Percentiles rank a stretch among this genome's conserved stretches.
Conservation (phyloP, 2,113 vertebrate species). For the Sterna hirundo region DNA sequence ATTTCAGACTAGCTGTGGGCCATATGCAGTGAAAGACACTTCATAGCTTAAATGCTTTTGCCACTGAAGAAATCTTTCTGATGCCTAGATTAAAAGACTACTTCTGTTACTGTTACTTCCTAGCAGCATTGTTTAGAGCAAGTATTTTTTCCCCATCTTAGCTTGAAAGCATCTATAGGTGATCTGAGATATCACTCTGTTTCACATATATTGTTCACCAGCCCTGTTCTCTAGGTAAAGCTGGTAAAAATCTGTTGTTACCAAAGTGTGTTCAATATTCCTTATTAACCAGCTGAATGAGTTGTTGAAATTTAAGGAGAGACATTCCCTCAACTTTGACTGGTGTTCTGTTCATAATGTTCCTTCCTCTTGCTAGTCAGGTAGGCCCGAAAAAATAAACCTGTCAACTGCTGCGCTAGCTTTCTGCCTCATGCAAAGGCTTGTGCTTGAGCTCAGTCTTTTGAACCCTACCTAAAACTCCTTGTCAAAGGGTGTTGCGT, state of each 20-base stretch:
- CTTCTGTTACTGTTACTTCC: background rate
- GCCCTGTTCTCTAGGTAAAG: background rate
- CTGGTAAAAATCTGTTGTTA: background rate
- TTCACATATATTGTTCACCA: background rate
- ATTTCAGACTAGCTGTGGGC: background rate
- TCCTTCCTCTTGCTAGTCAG: background rate
- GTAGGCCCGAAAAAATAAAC: background rate
- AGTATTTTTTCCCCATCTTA: background rate
- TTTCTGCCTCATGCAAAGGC: background rate
- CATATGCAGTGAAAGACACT: background rate
- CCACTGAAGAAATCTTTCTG: background rate
- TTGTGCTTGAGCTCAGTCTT: background rate
- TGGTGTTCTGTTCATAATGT: background rate
- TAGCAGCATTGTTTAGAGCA: background rate
- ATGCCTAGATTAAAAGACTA: background rate
- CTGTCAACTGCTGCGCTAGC: background rate
- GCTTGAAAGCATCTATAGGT: background rate
- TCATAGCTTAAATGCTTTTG: background rate
- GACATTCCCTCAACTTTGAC: background rate
- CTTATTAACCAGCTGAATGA: background rate
- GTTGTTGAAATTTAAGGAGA: background rate
- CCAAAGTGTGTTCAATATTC: rapidly evolving
- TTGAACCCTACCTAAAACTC: background rate
- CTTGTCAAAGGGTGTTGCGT: background rate
- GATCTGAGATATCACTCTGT: background rate